Base-by-base conservation (phyloP, 2,113 vertebrate species). In the Platichthys stellatus region DNA sequence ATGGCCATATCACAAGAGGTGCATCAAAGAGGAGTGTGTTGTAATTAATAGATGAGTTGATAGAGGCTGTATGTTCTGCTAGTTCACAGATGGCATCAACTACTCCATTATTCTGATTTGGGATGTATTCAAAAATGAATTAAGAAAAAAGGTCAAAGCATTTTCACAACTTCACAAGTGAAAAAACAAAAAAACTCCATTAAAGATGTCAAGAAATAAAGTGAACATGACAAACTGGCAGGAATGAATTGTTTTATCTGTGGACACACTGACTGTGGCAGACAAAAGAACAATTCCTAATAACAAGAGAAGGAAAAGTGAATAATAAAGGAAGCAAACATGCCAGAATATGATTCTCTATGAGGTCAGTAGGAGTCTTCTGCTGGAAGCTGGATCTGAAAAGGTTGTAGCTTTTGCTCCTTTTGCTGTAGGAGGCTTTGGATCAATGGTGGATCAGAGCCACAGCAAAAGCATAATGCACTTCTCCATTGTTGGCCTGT, bases 181-280 rank as follows among this genome's bases (percentile, higher is more conserved):
- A 54, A 31, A 54, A 54, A 12, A 21, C 11, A 21, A 54, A 11
- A n/a, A 21, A n/a, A 20, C 6, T 21, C 20, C 53, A 54, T 72
- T 6, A 76, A 64, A 59, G n/a, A 81, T 67, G 77, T 84, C 81
- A 82, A 80, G 76, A 64, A 72, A 71, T 72, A 71, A 53, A 74
- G 45, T 79, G 63, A 86, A 70, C 56, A 61, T 11, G 58, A 68
- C 73, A 65, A 74, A 80, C 69, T 70, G 86, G 78, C 69, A 80
- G 51, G 63, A 10, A 38, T 10, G 35, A 69, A 82, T 83, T 51
- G 17, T 51, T 51, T 4, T 51, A 51, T 17, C 17, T 20, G 49
- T 51, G 14, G 49, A 51, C 18, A 85, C 68, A 51, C 59, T 1
- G 72, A 66, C 77, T 74, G 61, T 78, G 82, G 78, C 81, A 75